phyloP scores from a whole-genome alignment of 2,113 vertebrate genomes.

The Corythaixoides concolor region DNA sequence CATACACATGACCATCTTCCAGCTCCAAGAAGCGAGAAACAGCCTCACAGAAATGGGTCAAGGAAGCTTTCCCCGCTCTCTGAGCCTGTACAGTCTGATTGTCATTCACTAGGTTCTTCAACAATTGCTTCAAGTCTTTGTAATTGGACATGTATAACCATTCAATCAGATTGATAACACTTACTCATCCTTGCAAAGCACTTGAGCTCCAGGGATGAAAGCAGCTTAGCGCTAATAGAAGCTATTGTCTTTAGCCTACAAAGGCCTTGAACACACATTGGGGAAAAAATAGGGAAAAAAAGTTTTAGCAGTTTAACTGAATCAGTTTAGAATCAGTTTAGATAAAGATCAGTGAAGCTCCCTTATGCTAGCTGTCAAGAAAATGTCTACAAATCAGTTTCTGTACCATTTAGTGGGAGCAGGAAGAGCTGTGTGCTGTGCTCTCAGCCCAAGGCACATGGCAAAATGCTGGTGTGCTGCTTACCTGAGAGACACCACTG shows the following conservation, averaged over 20 bases:
- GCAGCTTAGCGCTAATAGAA: background rate
- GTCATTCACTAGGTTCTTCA: background rate
- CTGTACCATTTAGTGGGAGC: background rate
- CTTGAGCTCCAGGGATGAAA: background rate
- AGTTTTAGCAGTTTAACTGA: background rate
- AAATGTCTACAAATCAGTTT: background rate
- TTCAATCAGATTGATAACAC: background rate
- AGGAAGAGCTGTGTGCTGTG: background rate
- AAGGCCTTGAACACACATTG: background rate
- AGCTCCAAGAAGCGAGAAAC: background rate
- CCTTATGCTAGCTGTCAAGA: background rate
- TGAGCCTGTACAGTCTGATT: background rate
- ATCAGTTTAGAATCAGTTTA: background rate
- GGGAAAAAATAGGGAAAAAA: background rate
- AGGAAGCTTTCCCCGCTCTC: background rate
- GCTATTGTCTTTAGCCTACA: background rate
- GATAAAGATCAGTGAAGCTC: background rate
- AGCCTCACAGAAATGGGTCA: background rate
- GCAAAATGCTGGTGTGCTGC: background rate
- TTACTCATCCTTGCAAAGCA: background rate
- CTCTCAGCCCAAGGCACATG: accelerated
- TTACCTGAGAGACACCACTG: background rate
- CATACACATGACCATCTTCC: background rate
- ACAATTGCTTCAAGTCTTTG: background rate
- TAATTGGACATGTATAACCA: background rate